Evolutionary conservation across 2,888 invertebrate genomes (phyloP).

Genomic region (Lithodes maja): DNA sequence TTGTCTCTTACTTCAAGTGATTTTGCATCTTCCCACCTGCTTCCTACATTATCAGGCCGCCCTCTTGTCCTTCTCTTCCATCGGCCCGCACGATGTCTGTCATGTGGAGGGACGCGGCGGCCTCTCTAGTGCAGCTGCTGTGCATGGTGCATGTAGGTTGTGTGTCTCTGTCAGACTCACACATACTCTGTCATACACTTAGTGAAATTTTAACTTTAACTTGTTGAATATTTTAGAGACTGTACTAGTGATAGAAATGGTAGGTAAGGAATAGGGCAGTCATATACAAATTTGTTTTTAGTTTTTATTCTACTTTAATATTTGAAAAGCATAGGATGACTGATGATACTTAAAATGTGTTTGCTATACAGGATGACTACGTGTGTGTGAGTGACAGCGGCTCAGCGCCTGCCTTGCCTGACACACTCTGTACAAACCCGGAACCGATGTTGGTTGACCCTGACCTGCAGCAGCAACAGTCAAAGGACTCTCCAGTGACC

Average conservation of each 20-base stretch:
- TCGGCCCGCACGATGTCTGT: not conserved
- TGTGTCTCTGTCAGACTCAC: not conserved
- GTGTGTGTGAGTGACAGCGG: constrained; percentile 59
- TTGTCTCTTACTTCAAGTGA: not conserved
- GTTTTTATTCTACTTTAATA: too few relatives aligned
- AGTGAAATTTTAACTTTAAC: too few relatives aligned
- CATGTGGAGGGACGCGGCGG: constrained; percentile 1
- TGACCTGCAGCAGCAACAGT: constrained; percentile 40
- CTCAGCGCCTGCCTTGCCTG: not conserved
- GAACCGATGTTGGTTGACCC: constrained; percentile 61
- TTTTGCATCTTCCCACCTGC: not conserved
- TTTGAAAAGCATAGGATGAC: too few relatives aligned
- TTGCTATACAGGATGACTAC: constrained; percentile 66
- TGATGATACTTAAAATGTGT: too few relatives aligned
- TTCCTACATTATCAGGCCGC: not conserved
- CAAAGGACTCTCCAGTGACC: not conserved
- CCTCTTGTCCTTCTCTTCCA: not conserved
- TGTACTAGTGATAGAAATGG: too few relatives aligned
- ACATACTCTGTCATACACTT: too few relatives aligned
- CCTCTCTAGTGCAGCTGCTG: constrained; percentile 6
- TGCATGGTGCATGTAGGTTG: constrained; percentile 33
- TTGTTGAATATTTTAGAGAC: too few relatives aligned
- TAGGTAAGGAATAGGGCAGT: too few relatives aligned
- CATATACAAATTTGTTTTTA: too few relatives aligned
- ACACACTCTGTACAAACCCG: constrained; percentile 30